Conservation (phyloP, 2,113 vertebrate genomes). For the Gavia stellata region DNA sequence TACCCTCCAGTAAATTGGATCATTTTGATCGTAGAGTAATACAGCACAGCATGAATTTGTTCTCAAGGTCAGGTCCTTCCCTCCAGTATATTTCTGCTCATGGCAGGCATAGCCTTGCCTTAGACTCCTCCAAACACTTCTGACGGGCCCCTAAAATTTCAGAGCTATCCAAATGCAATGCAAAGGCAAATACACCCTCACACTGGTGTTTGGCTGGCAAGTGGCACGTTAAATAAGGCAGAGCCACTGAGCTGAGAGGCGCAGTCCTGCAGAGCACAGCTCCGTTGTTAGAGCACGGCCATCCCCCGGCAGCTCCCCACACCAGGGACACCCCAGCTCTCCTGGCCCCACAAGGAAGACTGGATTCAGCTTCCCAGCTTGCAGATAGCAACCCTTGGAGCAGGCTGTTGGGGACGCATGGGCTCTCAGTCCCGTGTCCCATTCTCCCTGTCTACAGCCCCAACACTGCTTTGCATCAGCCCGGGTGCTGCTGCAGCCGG, state of each 20-base stretch:
- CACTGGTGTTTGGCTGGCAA: not conserved
- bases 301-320: not conserved
- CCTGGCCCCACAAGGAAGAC: rapidly evolving
- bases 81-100: not conserved
- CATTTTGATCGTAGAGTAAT: not conserved
- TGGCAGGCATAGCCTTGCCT: not conserved
- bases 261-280: not conserved
- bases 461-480: rapidly evolving
- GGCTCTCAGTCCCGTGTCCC: not conserved
- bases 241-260: not conserved
- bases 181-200: not conserved
- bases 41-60: not conserved
- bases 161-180: not conserved
- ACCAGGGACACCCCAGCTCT: not conserved
- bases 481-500: not conserved
- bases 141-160: not conserved
- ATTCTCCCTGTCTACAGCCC: rapidly evolving
- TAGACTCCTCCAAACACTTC: not conserved
- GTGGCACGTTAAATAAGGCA: not conserved
- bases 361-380: not conserved
- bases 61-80: not conserved
- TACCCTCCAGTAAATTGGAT: not conserved
- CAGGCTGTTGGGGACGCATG: not conserved
- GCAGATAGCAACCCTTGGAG: not conserved
- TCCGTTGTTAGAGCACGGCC: not conserved